These are phyloP conservation scores for Noctua fimbriata DNA, from an alignment of 2,888 invertebrate species.

Conservation along the genomic window DNA sequence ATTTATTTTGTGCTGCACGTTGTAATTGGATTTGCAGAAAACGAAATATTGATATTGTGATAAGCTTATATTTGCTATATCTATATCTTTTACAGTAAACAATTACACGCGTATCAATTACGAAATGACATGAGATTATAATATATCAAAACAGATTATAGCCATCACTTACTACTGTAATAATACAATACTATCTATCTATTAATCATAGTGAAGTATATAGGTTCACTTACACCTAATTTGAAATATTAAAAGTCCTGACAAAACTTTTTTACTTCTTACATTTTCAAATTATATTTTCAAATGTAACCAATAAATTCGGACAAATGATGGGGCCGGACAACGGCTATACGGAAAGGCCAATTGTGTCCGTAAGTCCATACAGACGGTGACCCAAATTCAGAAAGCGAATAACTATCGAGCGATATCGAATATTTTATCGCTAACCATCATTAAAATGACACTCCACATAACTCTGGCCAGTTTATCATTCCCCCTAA, in stretches of 20 bases:
- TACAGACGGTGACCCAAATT: not conserved
- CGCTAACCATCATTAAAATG: not conserved
- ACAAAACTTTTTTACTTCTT: not conserved
- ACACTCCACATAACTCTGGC: constrained; percentile 2
- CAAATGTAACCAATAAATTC: not conserved
- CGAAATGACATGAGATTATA: not conserved
- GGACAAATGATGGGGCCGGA: not conserved
- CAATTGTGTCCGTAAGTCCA: not conserved
- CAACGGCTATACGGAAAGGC: not conserved
- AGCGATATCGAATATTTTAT: not conserved
- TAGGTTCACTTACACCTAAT: not conserved
- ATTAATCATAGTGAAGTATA: not conserved
- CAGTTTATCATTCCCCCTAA: not conserved
- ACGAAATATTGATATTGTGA: not conserved
- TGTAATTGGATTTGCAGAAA: constrained; percentile 11
- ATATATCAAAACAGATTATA: not conserved
- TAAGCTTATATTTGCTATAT: not conserved
- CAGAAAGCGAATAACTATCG: not conserved
- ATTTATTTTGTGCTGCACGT: not conserved
- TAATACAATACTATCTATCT: not conserved
- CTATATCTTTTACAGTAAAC: not conserved
- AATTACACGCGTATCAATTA: constrained; percentile 5
- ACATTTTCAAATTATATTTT: too few species aligned
- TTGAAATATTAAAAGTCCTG: not conserved
- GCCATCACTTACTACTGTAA: too few species aligned